Conservation (phyloP, 2,113 vertebrate genomes). For the Corythaeola cristata region DNA sequence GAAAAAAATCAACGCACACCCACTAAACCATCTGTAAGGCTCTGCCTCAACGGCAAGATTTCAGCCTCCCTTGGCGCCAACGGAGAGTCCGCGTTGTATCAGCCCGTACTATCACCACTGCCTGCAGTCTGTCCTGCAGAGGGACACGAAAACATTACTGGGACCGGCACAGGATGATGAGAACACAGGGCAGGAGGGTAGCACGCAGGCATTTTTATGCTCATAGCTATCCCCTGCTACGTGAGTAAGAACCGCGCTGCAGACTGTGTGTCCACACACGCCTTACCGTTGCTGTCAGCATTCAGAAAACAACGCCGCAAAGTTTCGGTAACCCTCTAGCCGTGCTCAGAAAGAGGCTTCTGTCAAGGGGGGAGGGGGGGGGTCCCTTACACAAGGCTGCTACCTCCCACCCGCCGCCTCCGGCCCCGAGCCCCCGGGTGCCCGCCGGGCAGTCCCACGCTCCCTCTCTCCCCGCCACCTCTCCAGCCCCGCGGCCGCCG, state of each 20-base stretch:
- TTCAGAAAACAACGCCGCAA: fast-evolving
- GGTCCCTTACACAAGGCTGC: fast-evolving
- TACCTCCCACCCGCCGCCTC: fast-evolving
- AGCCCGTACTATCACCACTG: neutral
- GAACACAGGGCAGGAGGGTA: fast-evolving
- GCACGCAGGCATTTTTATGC: fast-evolving
- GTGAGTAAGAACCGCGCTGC: fast-evolving
- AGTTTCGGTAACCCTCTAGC: fast-evolving
- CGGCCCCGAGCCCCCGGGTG: fast-evolving
- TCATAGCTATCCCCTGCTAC: fast-evolving
- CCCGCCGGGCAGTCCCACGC: neutral
- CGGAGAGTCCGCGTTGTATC: neutral
- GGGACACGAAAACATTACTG: neutral
- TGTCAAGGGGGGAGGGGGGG: fast-evolving
- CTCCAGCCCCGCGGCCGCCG: too few species aligned
- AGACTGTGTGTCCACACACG: fast-evolving
- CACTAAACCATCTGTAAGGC: neutral
- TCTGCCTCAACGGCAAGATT: neutral
- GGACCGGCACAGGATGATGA: fast-evolving
- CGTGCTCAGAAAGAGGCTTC: fast-evolving
- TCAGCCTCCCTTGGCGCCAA: neutral
- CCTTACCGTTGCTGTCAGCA: fast-evolving
- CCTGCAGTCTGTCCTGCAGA: neutral
- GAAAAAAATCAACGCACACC: neutral
- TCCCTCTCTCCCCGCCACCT: too few species aligned